Percentiles rank a stretch among this genome's conserved stretches.
phyloP scores from a whole-genome alignment of 2,797 vertebrate genomes.

The Sandelia bainsii region DNA sequence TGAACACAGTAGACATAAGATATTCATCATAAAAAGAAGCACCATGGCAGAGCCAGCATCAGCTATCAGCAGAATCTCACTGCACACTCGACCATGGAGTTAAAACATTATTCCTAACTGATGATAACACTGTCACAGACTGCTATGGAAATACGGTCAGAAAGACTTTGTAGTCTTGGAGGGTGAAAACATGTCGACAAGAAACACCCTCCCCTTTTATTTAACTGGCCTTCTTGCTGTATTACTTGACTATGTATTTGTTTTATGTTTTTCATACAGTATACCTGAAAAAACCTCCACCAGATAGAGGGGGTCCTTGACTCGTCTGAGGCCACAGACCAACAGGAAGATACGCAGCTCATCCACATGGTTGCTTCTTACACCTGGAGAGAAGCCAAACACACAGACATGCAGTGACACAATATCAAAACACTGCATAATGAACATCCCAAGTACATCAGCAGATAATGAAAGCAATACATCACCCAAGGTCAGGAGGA shows the following conservation, averaged over 20 bases:
- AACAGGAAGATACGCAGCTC: slow-evolving; percentile 87
- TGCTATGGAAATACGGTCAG: slow-evolving; percentile 6
- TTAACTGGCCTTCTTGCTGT: background rate
- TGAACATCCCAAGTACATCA: slow-evolving; percentile 75
- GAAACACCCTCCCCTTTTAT: background rate
- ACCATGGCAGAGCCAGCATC: background rate
- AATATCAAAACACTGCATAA: slow-evolving; percentile 80
- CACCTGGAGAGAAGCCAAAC: slow-evolving; percentile 81
- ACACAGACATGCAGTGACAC: slow-evolving; percentile 60
- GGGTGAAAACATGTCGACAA: slow-evolving; percentile 1
- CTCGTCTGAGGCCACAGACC: slow-evolving; percentile 92
- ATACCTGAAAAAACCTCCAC: slow-evolving; percentile 90
- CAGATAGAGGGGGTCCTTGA: slow-evolving; percentile 95
- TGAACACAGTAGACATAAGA: background rate
- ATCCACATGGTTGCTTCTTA: slow-evolving; percentile 66
- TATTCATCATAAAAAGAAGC: background rate
- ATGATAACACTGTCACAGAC: slow-evolving; percentile 22
- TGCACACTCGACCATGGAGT: slow-evolving; percentile 35
- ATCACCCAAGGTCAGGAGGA: slow-evolving; percentile 81
- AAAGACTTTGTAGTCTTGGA: slow-evolving; percentile 11
- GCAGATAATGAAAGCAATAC: slow-evolving; percentile 82
- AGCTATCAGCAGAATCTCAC: slow-evolving; percentile 31
- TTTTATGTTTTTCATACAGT: background rate
- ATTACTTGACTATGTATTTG: background rate
- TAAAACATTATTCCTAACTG: slow-evolving; percentile 43